These are phyloP conservation scores for Parasteatoda lunata DNA, from an alignment of 2,888 invertebrate species.

Conservation along the genomic window DNA sequence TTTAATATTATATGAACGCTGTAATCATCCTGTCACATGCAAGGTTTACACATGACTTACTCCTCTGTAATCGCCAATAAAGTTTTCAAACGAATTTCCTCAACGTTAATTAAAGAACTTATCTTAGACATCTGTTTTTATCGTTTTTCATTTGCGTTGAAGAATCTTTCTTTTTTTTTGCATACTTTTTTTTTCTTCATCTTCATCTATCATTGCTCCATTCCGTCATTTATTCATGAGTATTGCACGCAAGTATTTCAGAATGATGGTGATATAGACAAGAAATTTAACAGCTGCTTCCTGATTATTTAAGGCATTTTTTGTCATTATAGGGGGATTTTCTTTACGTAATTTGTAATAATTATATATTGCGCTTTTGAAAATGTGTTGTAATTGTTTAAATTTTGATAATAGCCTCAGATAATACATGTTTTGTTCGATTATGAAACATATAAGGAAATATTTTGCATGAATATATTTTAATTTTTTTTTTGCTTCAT, in stretches of 20 bases:
- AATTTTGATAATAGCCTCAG: too few species aligned
- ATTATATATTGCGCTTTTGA: too few species aligned
- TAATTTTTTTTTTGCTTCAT: too few species aligned
- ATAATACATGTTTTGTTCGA: too few species aligned
- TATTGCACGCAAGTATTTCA: slow-evolving; percentile 27
- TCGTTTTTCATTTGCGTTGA: slow-evolving; percentile 47
- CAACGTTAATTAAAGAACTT: slow-evolving; percentile 57
- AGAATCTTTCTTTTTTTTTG: slow-evolving; percentile 9
- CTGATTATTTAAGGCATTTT: too few species aligned
- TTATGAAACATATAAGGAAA: too few species aligned
- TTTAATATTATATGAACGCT: slow-evolving; percentile 28
- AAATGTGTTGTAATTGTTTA: too few species aligned
- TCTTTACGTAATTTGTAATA: too few species aligned
- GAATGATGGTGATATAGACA: slow-evolving; percentile 4
- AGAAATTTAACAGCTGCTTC: neutral
- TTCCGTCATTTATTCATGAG: slow-evolving; percentile 55
- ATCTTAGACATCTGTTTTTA: slow-evolving; percentile 49
- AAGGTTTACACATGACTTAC: slow-evolving; percentile 49
- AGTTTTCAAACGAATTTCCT: slow-evolving; percentile 34
- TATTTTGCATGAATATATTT: too few species aligned
- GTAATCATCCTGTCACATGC: slow-evolving; percentile 49
- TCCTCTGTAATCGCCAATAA: slow-evolving; percentile 48
- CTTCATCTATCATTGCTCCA: slow-evolving; percentile 9
- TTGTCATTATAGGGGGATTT: too few species aligned
- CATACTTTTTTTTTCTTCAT: neutral